phyloP scores from a whole-genome alignment of 2,888 invertebrate genomes.

The Trissolcus japonicus region DNA sequence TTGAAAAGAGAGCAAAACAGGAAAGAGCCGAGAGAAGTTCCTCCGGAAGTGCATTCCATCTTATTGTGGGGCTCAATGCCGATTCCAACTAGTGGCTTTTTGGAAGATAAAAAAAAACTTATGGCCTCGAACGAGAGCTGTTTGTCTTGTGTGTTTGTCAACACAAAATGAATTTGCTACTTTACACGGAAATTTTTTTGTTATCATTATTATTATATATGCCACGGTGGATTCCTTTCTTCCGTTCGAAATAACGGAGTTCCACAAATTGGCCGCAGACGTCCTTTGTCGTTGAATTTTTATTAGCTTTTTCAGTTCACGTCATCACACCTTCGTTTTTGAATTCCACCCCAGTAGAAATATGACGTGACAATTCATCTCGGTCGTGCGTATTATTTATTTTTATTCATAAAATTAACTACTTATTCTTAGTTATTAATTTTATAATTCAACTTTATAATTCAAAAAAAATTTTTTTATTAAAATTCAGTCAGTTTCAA shows the following conservation, averaged over 20 bases:
- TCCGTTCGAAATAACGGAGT: slow-evolving; percentile 16
- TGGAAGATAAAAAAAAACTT: slow-evolving; percentile 25
- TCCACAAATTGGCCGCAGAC: slow-evolving; percentile 36
- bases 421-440: too few species aligned
- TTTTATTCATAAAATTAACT: too few species aligned
- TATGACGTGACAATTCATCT: too few species aligned
- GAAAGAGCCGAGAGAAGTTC: slow-evolving; percentile 9
- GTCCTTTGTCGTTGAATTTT: slow-evolving; percentile 38
- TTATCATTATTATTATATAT: slow-evolving; percentile 7
- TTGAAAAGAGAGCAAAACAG: slow-evolving; percentile 4
- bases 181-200: slow-evolving; percentile 34
- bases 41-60: slow-evolving; percentile 23
- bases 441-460: too few species aligned
- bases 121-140: slow-evolving; percentile 15
- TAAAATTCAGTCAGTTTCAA: too few species aligned
- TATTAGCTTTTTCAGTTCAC: slow-evolving; percentile 22
- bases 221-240: slow-evolving; percentile 33
- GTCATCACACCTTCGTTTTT: slow-evolving; percentile 7
- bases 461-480: too few species aligned
- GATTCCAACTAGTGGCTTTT: slow-evolving; percentile 12
- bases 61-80: slow-evolving; percentile 12
- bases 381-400: too few species aligned
- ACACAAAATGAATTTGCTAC: slow-evolving; percentile 44
- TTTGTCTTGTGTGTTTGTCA: slow-evolving; percentile 36
- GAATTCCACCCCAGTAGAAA: too few species aligned